phyloP scores from a whole-genome alignment of 2,888 invertebrate genomes.

The Conchocele bisecta region DNA sequence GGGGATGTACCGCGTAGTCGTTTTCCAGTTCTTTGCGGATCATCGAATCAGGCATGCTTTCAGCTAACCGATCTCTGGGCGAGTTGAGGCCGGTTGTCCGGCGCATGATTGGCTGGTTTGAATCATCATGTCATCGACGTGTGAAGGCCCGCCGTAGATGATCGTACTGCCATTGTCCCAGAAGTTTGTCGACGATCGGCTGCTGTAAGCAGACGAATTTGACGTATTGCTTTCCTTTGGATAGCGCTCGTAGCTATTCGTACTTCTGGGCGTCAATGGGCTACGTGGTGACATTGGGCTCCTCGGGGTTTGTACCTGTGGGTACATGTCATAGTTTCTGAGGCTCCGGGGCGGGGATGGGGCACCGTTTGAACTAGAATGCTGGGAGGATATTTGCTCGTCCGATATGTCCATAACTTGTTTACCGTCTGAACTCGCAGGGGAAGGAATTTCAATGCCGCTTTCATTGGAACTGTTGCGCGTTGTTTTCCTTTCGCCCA shows the following conservation, averaged over 20 bases:
- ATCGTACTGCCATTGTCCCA: constrained; percentile 46
- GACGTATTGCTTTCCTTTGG: constrained; percentile 60
- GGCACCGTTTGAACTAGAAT: constrained; percentile 43
- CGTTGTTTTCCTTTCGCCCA: constrained; percentile 50
- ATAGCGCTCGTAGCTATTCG: constrained; percentile 13
- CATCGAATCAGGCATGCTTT: constrained; percentile 43
- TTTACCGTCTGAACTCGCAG: constrained; percentile 58
- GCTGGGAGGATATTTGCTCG: constrained; percentile 46
- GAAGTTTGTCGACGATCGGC: constrained; percentile 49
- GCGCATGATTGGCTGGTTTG: constrained; percentile 54
- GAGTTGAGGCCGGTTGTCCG: constrained; percentile 38
- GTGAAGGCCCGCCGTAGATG: constrained; percentile 30
- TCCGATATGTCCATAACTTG: constrained; percentile 43
- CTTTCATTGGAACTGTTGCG: constrained; percentile 68
- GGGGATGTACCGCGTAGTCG: constrained; percentile 44
- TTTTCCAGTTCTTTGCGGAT: constrained; percentile 45
- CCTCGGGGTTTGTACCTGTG: constrained; percentile 34
- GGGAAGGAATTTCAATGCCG: constrained; percentile 68
- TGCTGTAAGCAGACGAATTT: constrained; percentile 59
- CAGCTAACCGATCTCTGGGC: constrained; percentile 28
- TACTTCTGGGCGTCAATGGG: neutral
- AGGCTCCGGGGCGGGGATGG: constrained; percentile 50
- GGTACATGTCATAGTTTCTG: constrained; percentile 52
- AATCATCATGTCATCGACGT: constrained; percentile 57
- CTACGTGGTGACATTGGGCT: constrained; percentile 31